phyloP scores from a whole-genome alignment of 1,140 invertebrate species.

The Probaryconus sp. region DNA sequence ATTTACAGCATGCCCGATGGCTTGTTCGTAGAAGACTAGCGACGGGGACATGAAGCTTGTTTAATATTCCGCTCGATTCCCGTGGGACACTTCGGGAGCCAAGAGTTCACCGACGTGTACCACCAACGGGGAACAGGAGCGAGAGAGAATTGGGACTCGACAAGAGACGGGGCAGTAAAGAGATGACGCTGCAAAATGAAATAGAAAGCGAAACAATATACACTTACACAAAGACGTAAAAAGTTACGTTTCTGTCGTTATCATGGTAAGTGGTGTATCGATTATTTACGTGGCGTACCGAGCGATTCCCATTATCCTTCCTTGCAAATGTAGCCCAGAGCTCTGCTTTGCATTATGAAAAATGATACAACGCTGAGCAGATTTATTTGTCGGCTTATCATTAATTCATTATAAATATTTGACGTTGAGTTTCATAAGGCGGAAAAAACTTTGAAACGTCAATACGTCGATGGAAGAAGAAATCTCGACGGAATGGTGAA shows the following conservation, averaged over 20 bases:
- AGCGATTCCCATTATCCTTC: not conserved
- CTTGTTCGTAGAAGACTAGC: conserved; percentile 54
- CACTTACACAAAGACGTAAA: conserved; percentile 2
- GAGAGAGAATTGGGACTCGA: conserved; percentile 40
- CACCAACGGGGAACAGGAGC: conserved; percentile 45
- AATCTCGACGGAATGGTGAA: too few species aligned
- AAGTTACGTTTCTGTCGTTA: conserved; percentile 12
- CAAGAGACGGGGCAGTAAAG: conserved; percentile 28
- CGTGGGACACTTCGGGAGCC: conserved; percentile 59
- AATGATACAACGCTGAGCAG: too few species aligned
- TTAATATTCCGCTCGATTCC: conserved; percentile 70
- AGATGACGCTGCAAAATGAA: conserved; percentile 31
- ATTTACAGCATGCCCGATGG: conserved; percentile 70
- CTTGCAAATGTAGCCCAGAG: too few species aligned
- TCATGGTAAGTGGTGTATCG: conserved; percentile 16
- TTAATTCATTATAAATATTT: too few species aligned
- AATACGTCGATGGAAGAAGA: too few species aligned
- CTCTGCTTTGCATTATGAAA: too few species aligned
- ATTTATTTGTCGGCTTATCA: too few species aligned
- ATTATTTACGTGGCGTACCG: conserved; percentile 6
- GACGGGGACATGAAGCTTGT: conserved; percentile 61
- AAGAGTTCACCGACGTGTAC: conserved; percentile 57
- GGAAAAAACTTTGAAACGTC: too few species aligned
- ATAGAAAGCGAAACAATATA: conserved; percentile 27
- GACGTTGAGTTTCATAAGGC: too few species aligned